phyloP scores from a whole-genome alignment of 2,888 invertebrate genomes.

The Lithophane leautieri region DNA sequence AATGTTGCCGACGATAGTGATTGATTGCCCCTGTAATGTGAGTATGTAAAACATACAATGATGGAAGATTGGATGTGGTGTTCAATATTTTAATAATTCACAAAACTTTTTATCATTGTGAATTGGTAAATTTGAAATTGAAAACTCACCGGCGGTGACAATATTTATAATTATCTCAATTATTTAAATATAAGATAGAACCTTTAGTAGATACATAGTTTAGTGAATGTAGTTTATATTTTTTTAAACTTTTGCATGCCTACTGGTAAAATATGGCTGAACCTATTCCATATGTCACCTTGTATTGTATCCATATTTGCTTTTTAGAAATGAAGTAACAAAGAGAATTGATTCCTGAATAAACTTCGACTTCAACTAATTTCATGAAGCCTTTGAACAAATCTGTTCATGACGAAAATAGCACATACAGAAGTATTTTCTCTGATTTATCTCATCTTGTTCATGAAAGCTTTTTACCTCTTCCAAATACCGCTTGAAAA shows the following conservation, averaged over 20 bases:
- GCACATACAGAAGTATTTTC: not conserved
- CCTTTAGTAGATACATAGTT: no score
- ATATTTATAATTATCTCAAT: no score
- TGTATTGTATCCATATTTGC: no score
- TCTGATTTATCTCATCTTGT: constrained; percentile 5
- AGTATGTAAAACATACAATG: constrained; percentile 47
- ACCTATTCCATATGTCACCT: no score
- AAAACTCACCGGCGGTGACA: not conserved
- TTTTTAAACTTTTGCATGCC: no score
- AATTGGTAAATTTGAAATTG: not conserved
- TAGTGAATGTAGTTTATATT: no score
- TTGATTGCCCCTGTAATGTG: constrained; percentile 55
- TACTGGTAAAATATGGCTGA: no score
- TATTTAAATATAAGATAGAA: no score
- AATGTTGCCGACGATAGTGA: constrained; percentile 55
- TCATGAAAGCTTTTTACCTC: not conserved
- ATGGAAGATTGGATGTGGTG: constrained; percentile 18
- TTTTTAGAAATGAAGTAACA: not conserved
- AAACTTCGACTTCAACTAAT: not conserved
- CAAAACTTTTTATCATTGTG: not conserved
- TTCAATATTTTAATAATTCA: constrained; percentile 8
- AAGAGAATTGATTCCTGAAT: no score
- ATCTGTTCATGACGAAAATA: not conserved
- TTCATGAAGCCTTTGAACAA: not conserved
- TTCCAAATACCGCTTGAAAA: not conserved